Conservation (phyloP, 2,113 vertebrate genomes). For the Pionites leucogaster region DNA sequence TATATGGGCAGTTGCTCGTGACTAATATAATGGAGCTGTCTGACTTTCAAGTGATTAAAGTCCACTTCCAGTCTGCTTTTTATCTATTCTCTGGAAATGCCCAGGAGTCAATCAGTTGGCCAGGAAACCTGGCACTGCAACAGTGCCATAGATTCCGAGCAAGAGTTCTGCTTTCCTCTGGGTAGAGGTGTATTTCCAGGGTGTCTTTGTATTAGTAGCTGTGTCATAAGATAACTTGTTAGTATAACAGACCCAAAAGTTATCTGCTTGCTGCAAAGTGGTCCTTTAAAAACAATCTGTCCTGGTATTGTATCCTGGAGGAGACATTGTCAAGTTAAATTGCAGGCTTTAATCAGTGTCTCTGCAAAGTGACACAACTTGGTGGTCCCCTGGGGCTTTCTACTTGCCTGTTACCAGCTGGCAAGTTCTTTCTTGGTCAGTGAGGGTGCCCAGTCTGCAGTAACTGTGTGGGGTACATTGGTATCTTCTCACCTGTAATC, state of each 20-base stretch:
- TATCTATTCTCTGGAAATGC: not conserved
- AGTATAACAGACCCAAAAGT: not conserved
- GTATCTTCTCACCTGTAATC: not conserved
- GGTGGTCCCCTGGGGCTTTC: not conserved
- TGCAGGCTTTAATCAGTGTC: not conserved
- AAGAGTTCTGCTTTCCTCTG: not conserved
- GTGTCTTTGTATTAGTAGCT: not conserved
- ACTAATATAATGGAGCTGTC: not conserved
- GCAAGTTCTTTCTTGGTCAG: not conserved
- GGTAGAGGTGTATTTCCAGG: not conserved
- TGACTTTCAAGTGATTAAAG: conserved; percentile 18
- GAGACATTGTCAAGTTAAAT: not conserved
- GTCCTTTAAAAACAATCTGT: not conserved
- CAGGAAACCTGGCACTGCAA: not conserved
- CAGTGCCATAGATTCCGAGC: not conserved
- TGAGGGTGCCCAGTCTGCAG: not conserved
- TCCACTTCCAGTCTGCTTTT: conserved; percentile 6
- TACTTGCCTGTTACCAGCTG: not conserved
- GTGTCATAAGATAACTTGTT: not conserved
- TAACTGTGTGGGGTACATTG: fast-evolving
- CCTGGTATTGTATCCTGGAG: not conserved
- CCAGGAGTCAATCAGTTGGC: not conserved
- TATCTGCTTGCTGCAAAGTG: not conserved
- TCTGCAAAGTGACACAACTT: not conserved
- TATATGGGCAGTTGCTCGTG: not conserved